Conservation (phyloP, 2,113 vertebrate genomes). For the Anser cygnoides region DNA sequence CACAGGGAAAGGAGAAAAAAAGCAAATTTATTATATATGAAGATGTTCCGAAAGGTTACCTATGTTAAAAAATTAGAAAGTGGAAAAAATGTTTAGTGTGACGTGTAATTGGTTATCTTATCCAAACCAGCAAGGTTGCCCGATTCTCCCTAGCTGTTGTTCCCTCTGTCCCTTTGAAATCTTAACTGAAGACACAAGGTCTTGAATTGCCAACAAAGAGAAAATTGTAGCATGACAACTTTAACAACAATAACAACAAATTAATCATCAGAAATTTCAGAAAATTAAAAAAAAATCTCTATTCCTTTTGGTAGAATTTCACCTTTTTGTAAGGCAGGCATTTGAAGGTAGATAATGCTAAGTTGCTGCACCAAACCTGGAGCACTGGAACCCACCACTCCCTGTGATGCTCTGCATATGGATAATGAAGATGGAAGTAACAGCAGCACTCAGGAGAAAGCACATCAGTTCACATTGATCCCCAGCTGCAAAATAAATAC, state of each 20-base stretch:
- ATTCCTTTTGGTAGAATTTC: background rate
- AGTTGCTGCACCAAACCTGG: background rate
- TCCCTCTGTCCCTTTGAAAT: background rate
- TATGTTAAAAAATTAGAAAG: background rate
- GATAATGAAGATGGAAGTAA: rapidly evolving
- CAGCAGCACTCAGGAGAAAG: background rate
- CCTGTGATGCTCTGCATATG: rapidly evolving
- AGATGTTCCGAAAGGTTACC: background rate
- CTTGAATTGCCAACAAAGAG: background rate
- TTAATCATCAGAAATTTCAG: background rate
- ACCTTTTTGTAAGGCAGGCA: background rate
- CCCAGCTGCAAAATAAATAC: background rate
- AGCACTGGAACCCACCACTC: background rate
- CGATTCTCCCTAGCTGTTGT: background rate
- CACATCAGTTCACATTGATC: background rate
- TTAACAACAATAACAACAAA: background rate
- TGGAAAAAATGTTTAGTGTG: background rate
- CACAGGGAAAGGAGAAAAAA: background rate
- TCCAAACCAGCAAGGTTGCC: background rate
- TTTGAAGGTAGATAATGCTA: background rate
- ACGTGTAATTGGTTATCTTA: background rate
- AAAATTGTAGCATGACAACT: background rate
- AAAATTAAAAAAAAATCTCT: background rate
- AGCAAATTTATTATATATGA: background rate
- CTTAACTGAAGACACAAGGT: background rate